Conservation (phyloP, 2,113 vertebrate species). For the Megatriorchis doriae region DNA sequence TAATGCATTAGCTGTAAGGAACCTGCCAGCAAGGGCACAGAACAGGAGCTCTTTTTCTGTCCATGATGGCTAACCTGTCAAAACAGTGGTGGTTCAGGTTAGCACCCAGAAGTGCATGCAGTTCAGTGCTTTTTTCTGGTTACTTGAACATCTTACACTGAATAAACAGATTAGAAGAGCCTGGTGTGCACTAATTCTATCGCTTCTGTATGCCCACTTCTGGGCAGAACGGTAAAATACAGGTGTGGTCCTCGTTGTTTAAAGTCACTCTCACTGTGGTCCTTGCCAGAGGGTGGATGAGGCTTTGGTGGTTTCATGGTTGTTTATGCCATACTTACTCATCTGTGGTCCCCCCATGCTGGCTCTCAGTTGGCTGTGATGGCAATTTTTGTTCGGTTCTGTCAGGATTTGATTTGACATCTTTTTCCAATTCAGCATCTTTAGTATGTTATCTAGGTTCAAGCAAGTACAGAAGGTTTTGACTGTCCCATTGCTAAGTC, state of each 20-base stretch:
- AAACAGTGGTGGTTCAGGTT: neutral
- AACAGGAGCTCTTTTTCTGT: neutral
- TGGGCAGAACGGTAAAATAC: neutral
- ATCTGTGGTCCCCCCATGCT: neutral
- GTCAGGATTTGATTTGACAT: neutral
- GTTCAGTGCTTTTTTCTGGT: neutral
- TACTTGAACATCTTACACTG: neutral
- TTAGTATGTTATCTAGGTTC: neutral
- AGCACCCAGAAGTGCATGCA: neutral
- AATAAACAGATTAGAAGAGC: neutral
- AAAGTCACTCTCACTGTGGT: accelerated
- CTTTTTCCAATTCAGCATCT: neutral
- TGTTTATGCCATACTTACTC: neutral
- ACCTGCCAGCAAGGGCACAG: neutral
- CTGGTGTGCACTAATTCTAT: neutral
- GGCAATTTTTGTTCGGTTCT: neutral
- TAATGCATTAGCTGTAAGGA: slow-evolving; percentile 10
- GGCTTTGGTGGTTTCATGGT: neutral
- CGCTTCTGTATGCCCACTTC: neutral
- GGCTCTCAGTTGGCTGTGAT: neutral
- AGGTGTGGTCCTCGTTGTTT: neutral
- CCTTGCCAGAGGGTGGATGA: neutral
- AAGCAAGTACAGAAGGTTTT: neutral
- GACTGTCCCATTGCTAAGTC: neutral
- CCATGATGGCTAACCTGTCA: neutral